phyloP scores from a whole-genome alignment of 2,888 invertebrate species.

The Tetropium fuscum region DNA sequence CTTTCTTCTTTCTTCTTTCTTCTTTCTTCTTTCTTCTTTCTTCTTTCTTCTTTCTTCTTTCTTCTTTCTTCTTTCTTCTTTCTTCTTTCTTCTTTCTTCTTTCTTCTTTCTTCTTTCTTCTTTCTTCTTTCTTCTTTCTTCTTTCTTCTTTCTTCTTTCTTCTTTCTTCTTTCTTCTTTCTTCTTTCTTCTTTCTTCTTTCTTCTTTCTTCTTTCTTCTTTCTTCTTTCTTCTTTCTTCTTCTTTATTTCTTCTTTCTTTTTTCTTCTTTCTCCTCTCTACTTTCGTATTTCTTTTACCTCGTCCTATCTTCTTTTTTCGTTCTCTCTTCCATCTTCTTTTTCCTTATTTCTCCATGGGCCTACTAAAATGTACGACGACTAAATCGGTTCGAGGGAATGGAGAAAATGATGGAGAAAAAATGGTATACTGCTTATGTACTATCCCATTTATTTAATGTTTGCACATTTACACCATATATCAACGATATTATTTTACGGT shows the following conservation, averaged over 20 bases:
- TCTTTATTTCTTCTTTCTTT: neutral
- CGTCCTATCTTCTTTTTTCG: neutral
- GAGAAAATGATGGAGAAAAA: too few species aligned
- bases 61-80: neutral
- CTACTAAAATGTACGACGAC: too few species aligned
- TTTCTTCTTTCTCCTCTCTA: neutral
- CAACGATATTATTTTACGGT: too few species aligned
- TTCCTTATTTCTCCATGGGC: too few species aligned
- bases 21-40: neutral
- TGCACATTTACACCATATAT: too few species aligned
- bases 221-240: neutral
- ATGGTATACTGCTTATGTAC: too few species aligned
- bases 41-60: neutral
- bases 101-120: neutral
- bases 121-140: neutral
- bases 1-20: neutral
- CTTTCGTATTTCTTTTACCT: neutral
- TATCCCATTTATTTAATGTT: too few species aligned
- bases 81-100: neutral
- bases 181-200: neutral
- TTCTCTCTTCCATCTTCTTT: too few species aligned
- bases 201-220: neutral
- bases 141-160: neutral
- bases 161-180: neutral
- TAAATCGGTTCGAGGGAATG: too few species aligned